These are phyloP conservation scores for Caenorhabditis panamensis DNA, from an alignment of 2,888 invertebrate species.

Conservation along the genomic window DNA sequence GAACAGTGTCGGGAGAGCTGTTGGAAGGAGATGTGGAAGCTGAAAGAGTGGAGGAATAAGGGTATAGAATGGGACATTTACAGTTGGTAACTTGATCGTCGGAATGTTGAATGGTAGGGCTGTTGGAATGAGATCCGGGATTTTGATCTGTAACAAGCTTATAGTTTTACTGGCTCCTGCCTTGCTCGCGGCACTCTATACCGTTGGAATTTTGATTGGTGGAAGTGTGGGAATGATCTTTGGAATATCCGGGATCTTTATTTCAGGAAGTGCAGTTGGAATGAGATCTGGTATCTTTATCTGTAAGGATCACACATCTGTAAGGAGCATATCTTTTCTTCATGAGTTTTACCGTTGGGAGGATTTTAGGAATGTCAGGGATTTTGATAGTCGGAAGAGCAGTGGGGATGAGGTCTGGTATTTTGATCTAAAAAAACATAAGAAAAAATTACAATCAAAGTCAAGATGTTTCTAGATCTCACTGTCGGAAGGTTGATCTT, in stretches of 20 bases:
- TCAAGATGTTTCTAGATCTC: too few relatives aligned
- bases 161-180: too few relatives aligned
- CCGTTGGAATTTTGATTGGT: conserved; percentile 24
- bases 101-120: not conserved
- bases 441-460: too few relatives aligned
- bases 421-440: conserved; percentile 17
- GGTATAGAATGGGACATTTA: not conserved
- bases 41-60: not conserved
- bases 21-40: conserved; percentile 31
- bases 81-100: conserved; percentile 1
- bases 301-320: not conserved
- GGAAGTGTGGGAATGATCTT: conserved; percentile 3
- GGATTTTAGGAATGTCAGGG: not conserved
- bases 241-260: not conserved
- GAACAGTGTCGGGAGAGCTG: conserved; percentile 23
- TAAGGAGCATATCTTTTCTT: too few relatives aligned
- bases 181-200: not conserved
- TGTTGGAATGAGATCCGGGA: conserved; percentile 13
- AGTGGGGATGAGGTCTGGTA: conserved; percentile 9
- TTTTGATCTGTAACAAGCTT: not conserved
- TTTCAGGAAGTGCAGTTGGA: not conserved
- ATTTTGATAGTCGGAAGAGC: conserved; percentile 25
- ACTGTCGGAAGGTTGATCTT: conserved; percentile 16
- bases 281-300: conserved; percentile 3
- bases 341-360: not conserved